Evolutionary conservation across 2,888 invertebrate species (phyloP).

Genomic region (Apeira syringaria): DNA sequence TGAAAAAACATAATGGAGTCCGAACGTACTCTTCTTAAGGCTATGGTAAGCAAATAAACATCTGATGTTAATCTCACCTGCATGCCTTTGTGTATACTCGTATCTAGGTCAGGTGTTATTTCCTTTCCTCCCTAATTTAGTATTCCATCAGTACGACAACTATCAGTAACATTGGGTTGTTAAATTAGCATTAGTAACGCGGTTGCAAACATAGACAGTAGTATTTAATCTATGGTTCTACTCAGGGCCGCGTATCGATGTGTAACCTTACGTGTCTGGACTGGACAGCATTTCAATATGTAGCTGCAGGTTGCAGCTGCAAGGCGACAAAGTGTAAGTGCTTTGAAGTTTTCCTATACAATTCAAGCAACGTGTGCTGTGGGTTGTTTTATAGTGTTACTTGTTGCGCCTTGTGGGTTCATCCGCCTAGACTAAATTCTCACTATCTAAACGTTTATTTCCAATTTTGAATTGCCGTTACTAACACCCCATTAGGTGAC

Average conservation of each 20-base stretch:
- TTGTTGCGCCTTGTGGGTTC: too few relatives aligned
- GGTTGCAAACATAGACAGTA: slow-evolving; percentile 12
- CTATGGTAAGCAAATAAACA: too few relatives aligned
- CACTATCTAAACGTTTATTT: too few relatives aligned
- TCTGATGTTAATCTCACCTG: slow-evolving; percentile 26
- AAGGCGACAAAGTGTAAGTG: background rate
- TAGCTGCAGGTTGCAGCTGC: background rate
- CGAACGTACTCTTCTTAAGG: too few relatives aligned
- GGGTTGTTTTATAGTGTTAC: too few relatives aligned
- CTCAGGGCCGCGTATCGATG: slow-evolving; percentile 2
- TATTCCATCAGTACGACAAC: slow-evolving; percentile 41
- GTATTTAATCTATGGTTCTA: slow-evolving; percentile 11
- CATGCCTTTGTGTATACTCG: slow-evolving; percentile 5
- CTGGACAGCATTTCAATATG: slow-evolving; percentile 31
- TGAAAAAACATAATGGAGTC: too few relatives aligned
- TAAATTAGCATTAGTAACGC: slow-evolving; percentile 47
- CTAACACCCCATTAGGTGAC: too few relatives aligned
- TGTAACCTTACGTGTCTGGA: slow-evolving; percentile 15
- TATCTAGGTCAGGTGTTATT: slow-evolving; percentile 27
- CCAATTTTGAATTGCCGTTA: too few relatives aligned
- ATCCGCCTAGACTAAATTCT: too few relatives aligned
- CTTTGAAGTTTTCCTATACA: too few relatives aligned
- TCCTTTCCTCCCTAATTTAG: slow-evolving; percentile 36
- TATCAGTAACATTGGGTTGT: slow-evolving; percentile 46
- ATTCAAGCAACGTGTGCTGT: too few relatives aligned